Conservation (phyloP, 2,888 invertebrate genomes). For the Nasonia oneida region DNA sequence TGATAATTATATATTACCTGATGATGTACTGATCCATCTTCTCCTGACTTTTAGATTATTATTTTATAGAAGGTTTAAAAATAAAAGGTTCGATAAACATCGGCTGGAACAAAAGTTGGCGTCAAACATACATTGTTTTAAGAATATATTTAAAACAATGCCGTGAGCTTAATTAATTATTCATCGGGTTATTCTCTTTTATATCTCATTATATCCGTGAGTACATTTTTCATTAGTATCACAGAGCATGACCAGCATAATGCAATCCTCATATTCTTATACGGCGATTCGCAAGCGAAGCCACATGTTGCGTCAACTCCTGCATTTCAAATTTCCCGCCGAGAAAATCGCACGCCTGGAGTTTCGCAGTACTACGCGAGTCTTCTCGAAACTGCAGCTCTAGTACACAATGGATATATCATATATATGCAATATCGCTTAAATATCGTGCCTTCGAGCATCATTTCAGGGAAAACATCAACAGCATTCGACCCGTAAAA, state of each 20-base stretch:
- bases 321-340: slow-evolving; percentile 11
- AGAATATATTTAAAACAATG: not conserved
- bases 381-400: not conserved
- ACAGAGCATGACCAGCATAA: not conserved
- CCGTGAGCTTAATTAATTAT: not conserved
- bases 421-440: too few relatives aligned
- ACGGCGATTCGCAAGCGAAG: not conserved
- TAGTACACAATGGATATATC: not conserved
- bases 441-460: too few relatives aligned
- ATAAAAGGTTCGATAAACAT: too few relatives aligned
- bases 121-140: too few relatives aligned
- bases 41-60: too few relatives aligned
- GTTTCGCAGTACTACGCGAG: not conserved
- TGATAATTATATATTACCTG: too few relatives aligned
- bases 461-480: not conserved
- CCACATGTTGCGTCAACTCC: not conserved
- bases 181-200: not conserved
- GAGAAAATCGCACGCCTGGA: not conserved
- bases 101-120: too few relatives aligned
- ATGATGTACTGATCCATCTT: too few relatives aligned
- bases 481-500: not conserved
- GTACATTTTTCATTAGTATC: not conserved
- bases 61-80: too few relatives aligned
- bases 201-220: not conserved
- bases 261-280: too few relatives aligned